Percentiles rank a stretch among this genome's conserved stretches.
phyloP scores from a whole-genome alignment of 2,888 invertebrate species.

The Arge pagana region DNA sequence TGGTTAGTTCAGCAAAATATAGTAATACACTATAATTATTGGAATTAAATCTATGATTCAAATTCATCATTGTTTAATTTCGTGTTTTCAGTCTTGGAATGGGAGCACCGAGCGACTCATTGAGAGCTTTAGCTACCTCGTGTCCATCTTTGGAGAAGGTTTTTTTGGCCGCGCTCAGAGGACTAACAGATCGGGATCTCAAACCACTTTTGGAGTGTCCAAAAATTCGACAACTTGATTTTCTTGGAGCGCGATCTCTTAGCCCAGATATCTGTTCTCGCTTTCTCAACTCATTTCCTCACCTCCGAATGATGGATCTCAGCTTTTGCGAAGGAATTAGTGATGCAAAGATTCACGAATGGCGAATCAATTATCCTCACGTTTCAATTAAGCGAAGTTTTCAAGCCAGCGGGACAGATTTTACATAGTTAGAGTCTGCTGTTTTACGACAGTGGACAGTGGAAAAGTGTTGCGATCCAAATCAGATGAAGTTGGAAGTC shows the following conservation, averaged over 20 bases:
- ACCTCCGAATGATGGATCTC: conserved; percentile 78
- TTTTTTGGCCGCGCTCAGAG: conserved; percentile 81
- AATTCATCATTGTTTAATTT: conserved; percentile 3
- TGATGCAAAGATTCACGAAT: conserved; percentile 66
- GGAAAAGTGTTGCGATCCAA: too few relatives aligned
- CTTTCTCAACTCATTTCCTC: conserved; percentile 45
- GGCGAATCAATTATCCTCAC: conserved; percentile 67
- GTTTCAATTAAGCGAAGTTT: conserved; percentile 71
- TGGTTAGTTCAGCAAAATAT: conserved; percentile 65
- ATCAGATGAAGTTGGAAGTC: too few relatives aligned
- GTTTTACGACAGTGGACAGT: too few relatives aligned
- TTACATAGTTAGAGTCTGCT: too few relatives aligned
- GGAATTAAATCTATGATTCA: background rate
- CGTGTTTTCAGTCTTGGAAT: conserved; percentile 61
- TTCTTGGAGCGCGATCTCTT: conserved; percentile 81
- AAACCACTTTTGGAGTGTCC: conserved; percentile 72
- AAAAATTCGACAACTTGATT: conserved; percentile 78
- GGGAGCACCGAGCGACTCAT: conserved; percentile 73
- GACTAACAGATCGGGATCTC: conserved; percentile 79
- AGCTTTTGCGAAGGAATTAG: conserved; percentile 86
- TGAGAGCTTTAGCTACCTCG: conserved; percentile 63
- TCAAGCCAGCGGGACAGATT: conserved; percentile 58
- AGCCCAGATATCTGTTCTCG: conserved; percentile 69
- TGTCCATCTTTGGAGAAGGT: conserved; percentile 68
- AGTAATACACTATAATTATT: background rate